phyloP scores from a whole-genome alignment of 2,797 vertebrate genomes.

The Macropus fuliginosus region DNA sequence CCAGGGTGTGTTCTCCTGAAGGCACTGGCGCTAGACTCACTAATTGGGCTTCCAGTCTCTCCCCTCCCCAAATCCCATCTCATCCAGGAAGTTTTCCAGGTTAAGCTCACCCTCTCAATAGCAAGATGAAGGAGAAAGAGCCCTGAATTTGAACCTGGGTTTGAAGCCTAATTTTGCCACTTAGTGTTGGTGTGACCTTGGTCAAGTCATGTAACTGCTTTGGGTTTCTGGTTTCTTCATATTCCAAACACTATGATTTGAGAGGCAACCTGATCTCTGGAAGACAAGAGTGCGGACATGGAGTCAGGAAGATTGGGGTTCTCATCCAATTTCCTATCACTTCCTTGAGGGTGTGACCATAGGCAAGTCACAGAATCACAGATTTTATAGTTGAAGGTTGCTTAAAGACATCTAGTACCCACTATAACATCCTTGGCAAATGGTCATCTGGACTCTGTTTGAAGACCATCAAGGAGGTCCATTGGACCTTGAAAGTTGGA shows the following conservation, averaged over 20 bases:
- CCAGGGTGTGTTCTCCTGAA: neutral
- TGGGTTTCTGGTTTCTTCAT: neutral
- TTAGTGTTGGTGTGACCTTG: neutral
- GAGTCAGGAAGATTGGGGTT: neutral
- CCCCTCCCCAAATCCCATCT: neutral
- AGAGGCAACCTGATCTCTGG: neutral
- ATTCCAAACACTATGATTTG: neutral
- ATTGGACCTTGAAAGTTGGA: neutral
- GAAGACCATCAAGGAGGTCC: neutral
- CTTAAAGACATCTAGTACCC: neutral
- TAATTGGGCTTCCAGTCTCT: neutral
- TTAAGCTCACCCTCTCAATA: neutral
- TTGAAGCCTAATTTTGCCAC: neutral
- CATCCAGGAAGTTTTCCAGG: neutral
- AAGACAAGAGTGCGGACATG: neutral
- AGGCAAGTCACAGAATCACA: neutral
- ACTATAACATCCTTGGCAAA: neutral
- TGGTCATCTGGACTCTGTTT: neutral
- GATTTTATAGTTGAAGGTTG: neutral
- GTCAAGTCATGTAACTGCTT: neutral
- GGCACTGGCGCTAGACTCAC: neutral
- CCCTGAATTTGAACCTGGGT: neutral
- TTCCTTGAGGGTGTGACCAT: neutral
- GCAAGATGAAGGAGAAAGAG: neutral
- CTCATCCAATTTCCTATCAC: neutral